Evolutionary conservation across 2,888 invertebrate species (phyloP).

Genomic region (Bombyx huttoni): DNA sequence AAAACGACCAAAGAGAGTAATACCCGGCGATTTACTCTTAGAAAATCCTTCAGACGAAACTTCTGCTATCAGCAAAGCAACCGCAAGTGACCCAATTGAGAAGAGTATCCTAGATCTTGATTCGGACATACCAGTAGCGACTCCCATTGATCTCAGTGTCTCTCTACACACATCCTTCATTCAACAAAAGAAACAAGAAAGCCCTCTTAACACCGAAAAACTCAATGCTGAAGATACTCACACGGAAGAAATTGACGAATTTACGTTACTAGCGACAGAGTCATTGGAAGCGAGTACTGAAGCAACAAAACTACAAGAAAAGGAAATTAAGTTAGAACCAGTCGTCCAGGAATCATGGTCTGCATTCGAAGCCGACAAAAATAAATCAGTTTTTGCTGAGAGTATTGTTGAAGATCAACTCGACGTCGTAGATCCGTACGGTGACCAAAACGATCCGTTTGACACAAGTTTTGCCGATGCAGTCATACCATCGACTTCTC

Average conservation of each 20-base stretch:
- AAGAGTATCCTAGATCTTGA: slow-evolving; percentile 84
- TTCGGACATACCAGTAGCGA: slow-evolving; percentile 76
- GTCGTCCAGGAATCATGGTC: slow-evolving; percentile 75
- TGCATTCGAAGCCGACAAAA: slow-evolving; percentile 74
- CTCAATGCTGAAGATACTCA: slow-evolving; percentile 9
- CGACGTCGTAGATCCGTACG: slow-evolving; percentile 56
- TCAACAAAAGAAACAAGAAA: slow-evolving; percentile 46
- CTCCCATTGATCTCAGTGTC: slow-evolving; percentile 80
- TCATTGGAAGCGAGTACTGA: slow-evolving; percentile 75
- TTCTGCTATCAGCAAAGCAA: slow-evolving; percentile 22
- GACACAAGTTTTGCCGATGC: slow-evolving; percentile 88
- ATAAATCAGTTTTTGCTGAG: slow-evolving; percentile 56
- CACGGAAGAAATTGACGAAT: slow-evolving; percentile 76
- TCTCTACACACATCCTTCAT: slow-evolving; percentile 72
- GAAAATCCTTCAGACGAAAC: slow-evolving; percentile 67
- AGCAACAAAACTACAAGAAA: slow-evolving; percentile 53
- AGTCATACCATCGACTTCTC: slow-evolving; percentile 69
- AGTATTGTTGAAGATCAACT: slow-evolving; percentile 59
- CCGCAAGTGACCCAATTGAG: slow-evolving; percentile 74
- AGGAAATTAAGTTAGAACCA: slow-evolving; percentile 47
- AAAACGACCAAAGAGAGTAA: slow-evolving; percentile 70
- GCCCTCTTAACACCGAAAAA: slow-evolving; percentile 13
- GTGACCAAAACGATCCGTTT: slow-evolving; percentile 83
- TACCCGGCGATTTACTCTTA: slow-evolving; percentile 78
- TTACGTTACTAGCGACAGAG: slow-evolving; percentile 83